phyloP scores from a whole-genome alignment of 2,113 vertebrate genomes.

The Alexandromys fortis region DNA sequence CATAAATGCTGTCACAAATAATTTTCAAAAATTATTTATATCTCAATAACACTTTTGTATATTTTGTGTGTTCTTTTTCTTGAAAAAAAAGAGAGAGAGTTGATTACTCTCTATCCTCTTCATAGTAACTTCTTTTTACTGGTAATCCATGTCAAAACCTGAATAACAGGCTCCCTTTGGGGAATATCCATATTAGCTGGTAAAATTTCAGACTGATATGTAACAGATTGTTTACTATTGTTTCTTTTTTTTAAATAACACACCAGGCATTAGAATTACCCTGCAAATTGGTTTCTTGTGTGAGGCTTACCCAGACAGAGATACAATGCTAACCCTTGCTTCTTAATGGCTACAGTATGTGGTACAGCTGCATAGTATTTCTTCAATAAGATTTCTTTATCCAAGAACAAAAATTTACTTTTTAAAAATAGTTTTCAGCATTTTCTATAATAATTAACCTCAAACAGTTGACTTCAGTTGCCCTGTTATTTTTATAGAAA shows the following conservation, averaged over 20 bases:
- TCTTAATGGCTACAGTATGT: neutral
- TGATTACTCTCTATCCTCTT: neutral
- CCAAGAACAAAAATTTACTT: neutral
- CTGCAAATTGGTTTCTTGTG: neutral
- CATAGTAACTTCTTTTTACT: neutral
- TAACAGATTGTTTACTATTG: neutral
- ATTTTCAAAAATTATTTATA: conserved; percentile 30
- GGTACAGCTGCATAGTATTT: neutral
- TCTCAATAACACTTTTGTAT: neutral
- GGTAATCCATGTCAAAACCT: neutral
- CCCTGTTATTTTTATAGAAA: neutral
- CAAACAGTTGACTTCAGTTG: neutral
- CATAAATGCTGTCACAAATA: neutral
- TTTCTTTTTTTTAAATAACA: neutral
- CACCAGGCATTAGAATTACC: neutral
- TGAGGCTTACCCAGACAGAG: neutral
- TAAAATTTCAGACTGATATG: neutral
- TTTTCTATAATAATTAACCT: neutral
- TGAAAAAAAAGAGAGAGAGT: neutral
- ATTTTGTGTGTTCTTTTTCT: neutral
- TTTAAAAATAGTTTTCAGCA: neutral
- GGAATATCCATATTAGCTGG: neutral
- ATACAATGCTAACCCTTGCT: neutral
- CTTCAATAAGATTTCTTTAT: neutral
- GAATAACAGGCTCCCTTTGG: neutral